Evolutionary conservation across 2,113 vertebrate genomes (phyloP), one percentile per base, ranked within the genome.

Genomic region (Castor canadensis): DNA sequence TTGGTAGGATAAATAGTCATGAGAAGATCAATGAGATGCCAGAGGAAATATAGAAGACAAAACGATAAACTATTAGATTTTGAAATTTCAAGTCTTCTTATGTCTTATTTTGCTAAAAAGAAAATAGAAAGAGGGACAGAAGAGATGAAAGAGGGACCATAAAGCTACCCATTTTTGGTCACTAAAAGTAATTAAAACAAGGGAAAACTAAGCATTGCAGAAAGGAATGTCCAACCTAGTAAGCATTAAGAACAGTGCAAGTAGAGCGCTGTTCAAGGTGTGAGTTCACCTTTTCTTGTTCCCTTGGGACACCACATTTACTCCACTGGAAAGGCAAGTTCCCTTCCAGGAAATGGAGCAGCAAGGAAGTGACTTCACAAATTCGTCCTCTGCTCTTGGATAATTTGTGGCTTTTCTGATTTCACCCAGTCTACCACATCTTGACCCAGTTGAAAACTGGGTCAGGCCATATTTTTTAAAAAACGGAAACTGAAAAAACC

Each of bases 361-460:
- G 43, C 91, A 94, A 96, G 96, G 97, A 97, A 97, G 95, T 98
- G 97, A 97, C 93, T 89, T 98, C 97, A 92, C 80, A 13, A 67
- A 76, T 84, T 35, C 95, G 97, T 96, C 89, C 94, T 89, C 92
- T 94, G 69, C 69, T 97, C 93, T 89, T 52, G 38, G 96, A 87
- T 91, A 43, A 82, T 92, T 82, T 95, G 91, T 73, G 60, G 64
- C 92, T 97, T 97, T 98, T 95, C 20, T 92, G 89, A 95, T 71
- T 97, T 92, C 85, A 93, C 97, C 98, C 96, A 97, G 82, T 90
- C 93, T 75, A 97, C 98, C 97, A 95, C 98, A 97, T 97, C 89
- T 93, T 98, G 97, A 98, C 98, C 98, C 98, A 98, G 92, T 98
- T 98, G 97, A 98, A 96, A 98, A 96, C 96, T 98, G 96, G 98